Base-by-base conservation (phyloP, 2,888 invertebrate genomes). In the Eupithecia abbreviata region DNA sequence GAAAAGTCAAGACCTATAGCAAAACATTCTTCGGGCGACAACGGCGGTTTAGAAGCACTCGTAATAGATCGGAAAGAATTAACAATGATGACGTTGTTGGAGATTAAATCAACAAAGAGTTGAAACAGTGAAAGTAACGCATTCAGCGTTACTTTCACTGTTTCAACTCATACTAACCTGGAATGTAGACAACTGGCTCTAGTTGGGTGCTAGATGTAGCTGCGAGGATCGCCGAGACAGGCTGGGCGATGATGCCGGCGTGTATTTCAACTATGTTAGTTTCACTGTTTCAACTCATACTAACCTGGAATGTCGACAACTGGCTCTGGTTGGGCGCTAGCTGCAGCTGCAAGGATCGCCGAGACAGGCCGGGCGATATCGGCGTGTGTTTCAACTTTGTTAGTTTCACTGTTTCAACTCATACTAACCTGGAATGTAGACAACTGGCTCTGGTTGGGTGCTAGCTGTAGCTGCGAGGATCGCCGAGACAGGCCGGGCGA, bases 401-500 rank as follows among this genome's bases (percentile, higher is more conserved):
- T 15, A 72, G 71, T 41, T 58, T 47, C 7, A 98, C 97, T 0
- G 98, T 98, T 90, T 98, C 98, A 0, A 98, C 98, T 30, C n/a
- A 55, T 42, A 71, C 49, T 43, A 13, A 78, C 78, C 78, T 78
- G 78, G 76, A 78, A 78, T 13, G 78, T 77, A 9, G 90, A 83
- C 0, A 84, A 85, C 18, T 85, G 88, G 1, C 89, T 86, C 6
- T 89, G 87, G 67, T 82, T 85, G 30, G 87, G 87, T 65, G 84
- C 83, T 76, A 91, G 92, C 65, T 90, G 86, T 51, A 90, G 90
- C 76, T 92, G 94, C 4, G 91, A 87, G 49, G 89, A 89, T 18
- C 97, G 96, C 9, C 97, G 96, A 45, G 97, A 92, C 6, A 97
- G 95, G 81, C 97, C 97, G 5, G 98, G 98, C 82, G 98, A 98